phyloP scores from a whole-genome alignment of 2,113 vertebrate species.

The Megaceryle torquata region DNA sequence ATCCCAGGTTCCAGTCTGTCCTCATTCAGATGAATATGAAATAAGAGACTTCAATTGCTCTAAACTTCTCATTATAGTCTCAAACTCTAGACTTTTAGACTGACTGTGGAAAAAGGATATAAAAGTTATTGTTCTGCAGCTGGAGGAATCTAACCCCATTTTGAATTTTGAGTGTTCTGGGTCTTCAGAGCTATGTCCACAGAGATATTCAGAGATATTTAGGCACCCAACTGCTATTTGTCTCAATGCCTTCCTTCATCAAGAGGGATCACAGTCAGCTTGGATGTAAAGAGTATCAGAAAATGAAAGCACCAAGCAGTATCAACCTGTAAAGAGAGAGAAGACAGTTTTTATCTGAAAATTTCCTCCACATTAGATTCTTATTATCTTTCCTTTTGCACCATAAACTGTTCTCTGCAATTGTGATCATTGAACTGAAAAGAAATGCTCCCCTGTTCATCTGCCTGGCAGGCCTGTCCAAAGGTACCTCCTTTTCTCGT shows the following conservation, averaged over 20 bases:
- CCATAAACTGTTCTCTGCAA: neutral
- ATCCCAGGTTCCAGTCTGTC: neutral
- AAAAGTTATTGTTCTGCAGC: constrained; percentile 15
- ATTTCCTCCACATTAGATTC: constrained; percentile 9
- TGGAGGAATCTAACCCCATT: constrained; percentile 32
- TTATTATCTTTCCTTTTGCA: constrained; percentile 38
- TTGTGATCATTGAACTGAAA: constrained; percentile 9
- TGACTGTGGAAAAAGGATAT: constrained; percentile 13
- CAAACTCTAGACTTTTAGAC: constrained; percentile 18
- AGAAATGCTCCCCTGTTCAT: constrained; percentile 13
- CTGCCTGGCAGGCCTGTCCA: neutral
- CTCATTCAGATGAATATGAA: constrained; percentile 1
- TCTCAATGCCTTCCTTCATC: constrained; percentile 27
- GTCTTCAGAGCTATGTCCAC: constrained; percentile 1
- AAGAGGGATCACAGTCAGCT: neutral
- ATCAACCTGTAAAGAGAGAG: neutral
- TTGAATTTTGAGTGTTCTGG: constrained; percentile 1
- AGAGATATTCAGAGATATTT: constrained; percentile 30
- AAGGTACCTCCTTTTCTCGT: neutral
- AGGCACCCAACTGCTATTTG: constrained; percentile 22
- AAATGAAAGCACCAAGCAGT: constrained; percentile 5
- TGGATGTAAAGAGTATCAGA: neutral
- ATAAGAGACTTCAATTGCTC: constrained; percentile 6
- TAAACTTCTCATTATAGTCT: constrained; percentile 28
- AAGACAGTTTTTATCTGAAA: constrained; percentile 17